Base-by-base conservation (phyloP, 2,113 vertebrate species). In the Mobula hypostoma region DNA sequence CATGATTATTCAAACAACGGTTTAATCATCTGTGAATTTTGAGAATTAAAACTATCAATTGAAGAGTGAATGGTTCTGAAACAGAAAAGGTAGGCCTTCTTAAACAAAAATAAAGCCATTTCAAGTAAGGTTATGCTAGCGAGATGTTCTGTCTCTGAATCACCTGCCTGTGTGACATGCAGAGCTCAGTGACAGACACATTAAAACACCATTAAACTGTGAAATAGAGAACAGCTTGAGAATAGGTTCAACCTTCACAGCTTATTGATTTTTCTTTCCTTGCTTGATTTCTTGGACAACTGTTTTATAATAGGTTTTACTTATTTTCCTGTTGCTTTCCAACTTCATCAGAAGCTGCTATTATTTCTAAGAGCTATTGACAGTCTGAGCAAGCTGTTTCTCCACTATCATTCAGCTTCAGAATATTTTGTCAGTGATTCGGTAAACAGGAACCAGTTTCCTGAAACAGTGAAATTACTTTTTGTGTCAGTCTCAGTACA, bases 121-220 rank as follows among this genome's bases (percentile, higher is more conserved):
- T 40, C 68, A 93, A 93, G 91, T 93, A 40, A 74, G 70, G 36
- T 93, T 93, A 48, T 93, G 70, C 48, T 74, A 74, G 91, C 72
- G 91, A 93, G 70, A 70, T 76, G 36, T 48, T 93, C 91, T 56
- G 91, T 93, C 91, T 93, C 70, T 29, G 36, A 93, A 93, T 93
- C 70, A 74, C 91, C 97, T 96, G 97, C 97, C 97, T 96, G 96
- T 95, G 94, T 96, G 96, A 96, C 96, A 96, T 96, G 96, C 97
- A 97, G 96, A 95, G 95, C 95, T 97, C 95, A 94, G 97, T 98
- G 97, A 98, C 97, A 98, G 97, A 97, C 97, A 96, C 97, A 97
- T 98, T 98, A 97, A 98, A 98, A 98, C 96, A 96, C 97, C 97
- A 98, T 98, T 98, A 97, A 97, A 97, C 96, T 98, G 97, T 97